Conservation (phyloP, 92 coral and sea anemone species). For the Parazoanthus swiftii region DNA sequence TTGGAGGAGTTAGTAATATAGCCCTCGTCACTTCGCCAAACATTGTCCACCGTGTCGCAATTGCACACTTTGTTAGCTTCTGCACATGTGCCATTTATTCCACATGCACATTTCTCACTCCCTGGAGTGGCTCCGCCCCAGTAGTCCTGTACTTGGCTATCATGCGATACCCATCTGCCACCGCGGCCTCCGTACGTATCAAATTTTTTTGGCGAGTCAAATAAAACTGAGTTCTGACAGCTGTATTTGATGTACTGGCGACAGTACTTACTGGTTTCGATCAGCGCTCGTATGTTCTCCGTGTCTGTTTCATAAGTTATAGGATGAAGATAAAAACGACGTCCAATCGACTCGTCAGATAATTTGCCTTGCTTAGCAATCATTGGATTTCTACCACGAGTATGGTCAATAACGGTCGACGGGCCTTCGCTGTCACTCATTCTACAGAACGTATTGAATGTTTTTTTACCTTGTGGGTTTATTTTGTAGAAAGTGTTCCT, state of each 20-base stretch:
- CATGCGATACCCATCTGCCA: conserved; percentile 88
- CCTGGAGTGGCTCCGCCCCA: conserved; percentile 87
- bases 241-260: conserved; percentile 71
- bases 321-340: conserved; percentile 55
- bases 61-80: conserved; percentile 66
- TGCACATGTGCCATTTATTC: conserved; percentile 65
- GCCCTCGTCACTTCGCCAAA: conserved; percentile 74
- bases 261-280: conserved; percentile 66
- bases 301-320: conserved; percentile 48
- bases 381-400: conserved; percentile 42
- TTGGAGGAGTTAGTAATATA: conserved; percentile 54
- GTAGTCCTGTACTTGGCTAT: conserved; percentile 72
- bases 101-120: conserved; percentile 83
- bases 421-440: conserved; percentile 72
- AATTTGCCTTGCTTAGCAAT: conserved; percentile 53
- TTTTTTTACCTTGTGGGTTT: conserved; percentile 60
- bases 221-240: conserved; percentile 72
- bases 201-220: conserved; percentile 74
- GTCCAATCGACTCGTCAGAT: conserved; percentile 30
- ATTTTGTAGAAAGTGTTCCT: conserved; percentile 61
- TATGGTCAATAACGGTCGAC: conserved; percentile 69
- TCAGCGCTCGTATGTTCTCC: conserved; percentile 60
- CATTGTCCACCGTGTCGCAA: conserved; percentile 65
- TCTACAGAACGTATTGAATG: conserved; percentile 79
- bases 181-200: conserved; percentile 70